Evolutionary conservation across 2,797 vertebrate genomes (phyloP).

Genomic region (Lates japonicus): DNA sequence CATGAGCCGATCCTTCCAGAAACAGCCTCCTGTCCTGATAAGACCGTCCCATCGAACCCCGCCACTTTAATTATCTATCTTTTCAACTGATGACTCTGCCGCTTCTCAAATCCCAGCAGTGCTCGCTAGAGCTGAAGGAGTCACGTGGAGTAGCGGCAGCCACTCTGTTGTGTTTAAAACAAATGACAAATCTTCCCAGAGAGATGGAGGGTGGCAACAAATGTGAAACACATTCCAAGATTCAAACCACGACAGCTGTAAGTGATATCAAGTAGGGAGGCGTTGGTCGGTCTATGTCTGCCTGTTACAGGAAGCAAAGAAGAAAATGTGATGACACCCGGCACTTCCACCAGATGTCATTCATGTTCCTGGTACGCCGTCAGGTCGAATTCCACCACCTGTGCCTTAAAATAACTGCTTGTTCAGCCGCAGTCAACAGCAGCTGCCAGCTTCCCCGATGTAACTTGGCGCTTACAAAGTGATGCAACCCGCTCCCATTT

Average conservation of each 20-base stretch:
- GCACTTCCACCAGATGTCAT: slow-evolving; percentile 3
- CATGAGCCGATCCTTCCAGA: slow-evolving; percentile 48
- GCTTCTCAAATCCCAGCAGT: neutral
- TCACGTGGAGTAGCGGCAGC: neutral
- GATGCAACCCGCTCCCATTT: neutral
- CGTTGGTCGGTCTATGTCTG: neutral
- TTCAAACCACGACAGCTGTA: slow-evolving; percentile 4
- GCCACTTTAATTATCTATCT: slow-evolving; percentile 28
- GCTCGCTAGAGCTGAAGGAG: neutral
- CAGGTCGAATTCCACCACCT: neutral
- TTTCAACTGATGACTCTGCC: slow-evolving; percentile 38
- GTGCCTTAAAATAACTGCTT: slow-evolving; percentile 57
- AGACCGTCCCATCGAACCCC: slow-evolving; percentile 28
- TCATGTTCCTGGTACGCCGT: neutral
- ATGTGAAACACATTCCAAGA: slow-evolving; percentile 21
- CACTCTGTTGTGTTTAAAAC: slow-evolving; percentile 13
- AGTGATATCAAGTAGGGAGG: slow-evolving; percentile 12
- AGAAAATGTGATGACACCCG: slow-evolving; percentile 1
- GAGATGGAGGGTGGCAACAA: neutral
- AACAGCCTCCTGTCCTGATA: slow-evolving; percentile 36
- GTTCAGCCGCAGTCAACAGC: slow-evolving; percentile 37
- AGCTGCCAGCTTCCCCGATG: slow-evolving; percentile 25
- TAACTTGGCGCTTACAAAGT: neutral
- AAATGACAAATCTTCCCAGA: neutral
- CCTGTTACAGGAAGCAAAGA: slow-evolving; percentile 1